Base-by-base conservation (phyloP, 2,113 vertebrate species). In the Synodontis membranacea region DNA sequence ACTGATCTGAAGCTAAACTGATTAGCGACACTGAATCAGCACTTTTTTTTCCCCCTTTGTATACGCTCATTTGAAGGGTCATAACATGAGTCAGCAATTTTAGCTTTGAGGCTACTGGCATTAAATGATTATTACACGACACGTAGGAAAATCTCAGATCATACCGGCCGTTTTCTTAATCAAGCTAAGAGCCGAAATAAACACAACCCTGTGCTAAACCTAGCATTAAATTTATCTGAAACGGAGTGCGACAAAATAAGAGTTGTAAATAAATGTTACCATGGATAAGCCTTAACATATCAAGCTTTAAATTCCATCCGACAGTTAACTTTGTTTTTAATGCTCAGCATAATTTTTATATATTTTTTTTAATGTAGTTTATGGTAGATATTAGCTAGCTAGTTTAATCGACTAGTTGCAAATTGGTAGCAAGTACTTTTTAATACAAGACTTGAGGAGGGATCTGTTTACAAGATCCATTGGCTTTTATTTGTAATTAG, bases 61-160 rank as follows among this genome's bases (percentile, higher is more conserved):
- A 19, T 52, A 34, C 42, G 50, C 60, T 48, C 3, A 68, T 84
- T 72, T 17, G 52, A 39, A 37, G 44, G 46, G 60, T 37, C 37
- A 68, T 58, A 68, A 75, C 28, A 37, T 84, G n/a, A 54, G 83
- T 84, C 68, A 84, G 70, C 50, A 60, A n/a, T n/a, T 84, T 84
- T 56, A 42, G 25, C 48, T 31, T 1, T 6, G 19, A 56, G 50
- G 21, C 37, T 31, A 46, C 17, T 31, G 21, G 37, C 21, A 14
- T 84, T 58, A 1, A 34, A 56, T 37, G n/a, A 44, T 84, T 56
- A 56, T 46, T n/a, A n/a, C n/a, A n/a, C n/a, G n/a, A 46, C 12
- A 82, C 39, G 2, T 3, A 84, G 66, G 48, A 84, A 72, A 54
- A 56, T 39, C 46, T 11, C 19, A 12, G 34, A 79, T 34, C 76